These are phyloP conservation scores for Sepioteuthis lessoniana DNA, from an alignment of 2,888 invertebrate species.

Conservation along the genomic window DNA sequence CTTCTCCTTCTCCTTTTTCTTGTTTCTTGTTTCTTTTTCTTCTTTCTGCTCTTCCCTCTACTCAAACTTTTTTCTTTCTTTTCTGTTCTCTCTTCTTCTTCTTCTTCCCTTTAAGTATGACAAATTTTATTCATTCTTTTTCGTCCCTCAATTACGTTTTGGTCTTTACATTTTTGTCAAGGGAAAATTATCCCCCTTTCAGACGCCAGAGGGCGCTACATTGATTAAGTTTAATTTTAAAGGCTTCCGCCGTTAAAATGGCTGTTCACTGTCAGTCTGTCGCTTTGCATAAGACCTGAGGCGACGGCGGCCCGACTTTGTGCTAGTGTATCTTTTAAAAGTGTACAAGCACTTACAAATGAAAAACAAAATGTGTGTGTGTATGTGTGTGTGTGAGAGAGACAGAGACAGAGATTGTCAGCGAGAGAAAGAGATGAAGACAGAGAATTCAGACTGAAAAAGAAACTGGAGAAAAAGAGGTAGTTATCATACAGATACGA, in stretches of 20 bases:
- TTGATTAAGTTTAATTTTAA: constrained; percentile 33
- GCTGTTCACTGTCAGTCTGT: background rate
- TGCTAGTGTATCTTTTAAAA: background rate
- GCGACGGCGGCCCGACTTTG: background rate
- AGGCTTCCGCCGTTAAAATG: background rate
- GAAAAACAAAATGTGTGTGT: too few relatives aligned
- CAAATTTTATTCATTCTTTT: background rate
- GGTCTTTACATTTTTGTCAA: background rate
- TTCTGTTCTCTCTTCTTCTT: background rate
- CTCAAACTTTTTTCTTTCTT: too few relatives aligned
- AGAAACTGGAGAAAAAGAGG: too few relatives aligned
- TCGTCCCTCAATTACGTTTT: background rate
- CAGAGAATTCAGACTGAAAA: too few relatives aligned
- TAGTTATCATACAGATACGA: too few relatives aligned
- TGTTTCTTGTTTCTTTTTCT: background rate
- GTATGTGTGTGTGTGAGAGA: too few relatives aligned
- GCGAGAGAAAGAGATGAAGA: too few relatives aligned
- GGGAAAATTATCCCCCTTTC: background rate
- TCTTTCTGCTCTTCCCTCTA: too few relatives aligned
- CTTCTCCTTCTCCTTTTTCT: background rate
- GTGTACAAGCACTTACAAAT: background rate
- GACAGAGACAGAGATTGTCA: too few relatives aligned
- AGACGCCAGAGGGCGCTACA: background rate
- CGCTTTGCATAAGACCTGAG: background rate
- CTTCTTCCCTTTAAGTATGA: background rate